These are phyloP conservation scores for Luperina nickerlii DNA, from an alignment of 2,888 invertebrate species.

Conservation along the genomic window DNA sequence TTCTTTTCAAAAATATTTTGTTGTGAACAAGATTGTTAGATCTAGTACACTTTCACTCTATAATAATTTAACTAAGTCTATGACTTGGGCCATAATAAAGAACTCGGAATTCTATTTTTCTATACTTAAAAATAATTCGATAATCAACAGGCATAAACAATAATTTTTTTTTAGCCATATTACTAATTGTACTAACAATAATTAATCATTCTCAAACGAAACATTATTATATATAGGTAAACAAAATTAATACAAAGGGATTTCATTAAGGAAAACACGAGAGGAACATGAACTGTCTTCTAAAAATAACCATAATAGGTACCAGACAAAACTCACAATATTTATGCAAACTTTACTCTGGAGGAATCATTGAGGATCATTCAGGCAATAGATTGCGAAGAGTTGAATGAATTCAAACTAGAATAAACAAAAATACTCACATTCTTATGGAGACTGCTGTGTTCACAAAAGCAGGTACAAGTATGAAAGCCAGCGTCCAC, in stretches of 20 bases:
- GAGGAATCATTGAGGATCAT: not conserved
- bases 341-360: not conserved
- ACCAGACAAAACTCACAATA: not conserved
- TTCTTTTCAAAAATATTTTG: not conserved
- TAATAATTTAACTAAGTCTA: not conserved
- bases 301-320: not conserved
- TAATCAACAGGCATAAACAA: not conserved
- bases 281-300: not conserved
- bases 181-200: not conserved
- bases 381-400: not conserved
- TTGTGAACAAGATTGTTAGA: not conserved
- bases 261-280: constrained; percentile 12
- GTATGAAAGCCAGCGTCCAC: constrained; percentile 93
- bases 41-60: not conserved
- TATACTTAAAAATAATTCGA: not conserved
- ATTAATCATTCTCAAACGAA: not conserved
- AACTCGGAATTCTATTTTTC: not conserved
- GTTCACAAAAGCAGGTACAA: constrained; percentile 94
- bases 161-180: not conserved
- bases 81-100: not conserved
- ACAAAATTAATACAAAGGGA: constrained; percentile 30
- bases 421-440: constrained; percentile 84
- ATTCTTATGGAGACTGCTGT: constrained; percentile 94
- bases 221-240: not conserved
- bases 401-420: not conserved